Percentiles rank a stretch among this genome's conserved stretches.
Evolutionary conservation across 1,140 invertebrate species (phyloP).

Genomic region (Agrypnia vestita): DNA sequence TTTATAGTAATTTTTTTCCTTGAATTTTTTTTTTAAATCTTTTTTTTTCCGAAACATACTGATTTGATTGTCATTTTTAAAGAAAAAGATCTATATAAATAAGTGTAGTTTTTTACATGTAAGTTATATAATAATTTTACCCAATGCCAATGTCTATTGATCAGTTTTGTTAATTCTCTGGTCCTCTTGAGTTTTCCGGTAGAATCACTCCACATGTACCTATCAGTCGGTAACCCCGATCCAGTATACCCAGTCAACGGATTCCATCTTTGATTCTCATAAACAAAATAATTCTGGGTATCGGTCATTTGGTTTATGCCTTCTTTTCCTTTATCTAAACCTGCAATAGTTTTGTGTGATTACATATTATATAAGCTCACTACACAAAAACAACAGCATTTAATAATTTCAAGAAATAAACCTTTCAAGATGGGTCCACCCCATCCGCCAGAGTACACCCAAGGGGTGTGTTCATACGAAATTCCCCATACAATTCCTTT

Average conservation of each 20-base stretch:
- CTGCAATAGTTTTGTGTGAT: neutral
- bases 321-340: constrained; percentile 74
- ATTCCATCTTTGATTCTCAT: constrained; percentile 97
- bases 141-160: constrained; percentile 93
- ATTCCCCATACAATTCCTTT: constrained; percentile 91
- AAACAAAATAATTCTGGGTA: constrained; percentile 88
- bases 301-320: constrained; percentile 87
- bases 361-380: neutral
- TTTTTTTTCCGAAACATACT: too few relatives aligned
- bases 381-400: constrained; percentile 18
- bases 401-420: constrained; percentile 65
- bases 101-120: too few relatives aligned
- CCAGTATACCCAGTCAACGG: constrained; percentile 89
- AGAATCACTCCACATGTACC: constrained; percentile 92
- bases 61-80: too few relatives aligned
- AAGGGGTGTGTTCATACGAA: constrained; percentile 87
- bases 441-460: constrained; percentile 91
- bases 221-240: constrained; percentile 88
- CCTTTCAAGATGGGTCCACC: constrained; percentile 86
- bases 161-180: constrained; percentile 87
- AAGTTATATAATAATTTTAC: too few relatives aligned
- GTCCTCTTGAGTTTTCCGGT: constrained; percentile 87
- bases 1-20: too few relatives aligned
- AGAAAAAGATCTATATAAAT: too few relatives aligned
- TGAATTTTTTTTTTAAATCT: too few relatives aligned